Percentiles rank a stretch among this genome's conserved stretches.
phyloP scores from a whole-genome alignment of 2,888 invertebrate species.

The Galeruca laticollis region DNA sequence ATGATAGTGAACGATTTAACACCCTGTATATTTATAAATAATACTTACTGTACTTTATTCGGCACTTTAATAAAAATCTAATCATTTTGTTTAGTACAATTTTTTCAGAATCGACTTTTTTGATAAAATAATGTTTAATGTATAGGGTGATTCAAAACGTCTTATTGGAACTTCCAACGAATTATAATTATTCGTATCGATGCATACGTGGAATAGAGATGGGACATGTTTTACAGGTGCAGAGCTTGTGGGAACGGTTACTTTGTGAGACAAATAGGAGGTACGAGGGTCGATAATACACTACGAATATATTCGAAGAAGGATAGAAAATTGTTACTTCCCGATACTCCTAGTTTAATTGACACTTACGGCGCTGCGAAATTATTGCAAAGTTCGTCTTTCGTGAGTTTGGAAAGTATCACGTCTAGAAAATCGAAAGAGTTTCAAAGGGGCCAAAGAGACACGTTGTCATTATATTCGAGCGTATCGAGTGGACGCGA shows the following conservation, averaged over 20 bases:
- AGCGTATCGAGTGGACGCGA: conserved; percentile 2
- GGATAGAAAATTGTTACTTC: conserved; percentile 27
- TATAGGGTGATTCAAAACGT: too few relatives aligned
- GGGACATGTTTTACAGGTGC: conserved; percentile 60
- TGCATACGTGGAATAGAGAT: neutral
- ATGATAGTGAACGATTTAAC: too few relatives aligned
- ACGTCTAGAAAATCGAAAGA: conserved; percentile 27
- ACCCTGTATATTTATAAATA: too few relatives aligned
- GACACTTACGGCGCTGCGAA: conserved; percentile 26
- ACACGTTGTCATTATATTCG: conserved; percentile 24
- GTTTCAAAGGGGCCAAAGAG: conserved; percentile 1
- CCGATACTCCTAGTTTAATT: conserved; percentile 41
- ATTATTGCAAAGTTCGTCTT: conserved; percentile 29
- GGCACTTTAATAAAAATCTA: too few relatives aligned
- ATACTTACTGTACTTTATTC: too few relatives aligned
- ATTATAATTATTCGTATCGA: too few relatives aligned
- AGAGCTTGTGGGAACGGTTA: conserved; percentile 70
- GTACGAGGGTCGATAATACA: conserved; percentile 61
- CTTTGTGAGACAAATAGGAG: conserved; percentile 67
- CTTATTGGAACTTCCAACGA: too few relatives aligned
- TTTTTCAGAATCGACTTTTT: too few relatives aligned
- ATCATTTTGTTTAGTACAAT: too few relatives aligned
- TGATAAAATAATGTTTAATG: too few relatives aligned
- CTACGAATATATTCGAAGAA: conserved; percentile 18
- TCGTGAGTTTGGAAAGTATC: conserved; percentile 34